Evolutionary conservation across 2,797 vertebrate genomes (phyloP).

Genomic region (Muscicapa striata): DNA sequence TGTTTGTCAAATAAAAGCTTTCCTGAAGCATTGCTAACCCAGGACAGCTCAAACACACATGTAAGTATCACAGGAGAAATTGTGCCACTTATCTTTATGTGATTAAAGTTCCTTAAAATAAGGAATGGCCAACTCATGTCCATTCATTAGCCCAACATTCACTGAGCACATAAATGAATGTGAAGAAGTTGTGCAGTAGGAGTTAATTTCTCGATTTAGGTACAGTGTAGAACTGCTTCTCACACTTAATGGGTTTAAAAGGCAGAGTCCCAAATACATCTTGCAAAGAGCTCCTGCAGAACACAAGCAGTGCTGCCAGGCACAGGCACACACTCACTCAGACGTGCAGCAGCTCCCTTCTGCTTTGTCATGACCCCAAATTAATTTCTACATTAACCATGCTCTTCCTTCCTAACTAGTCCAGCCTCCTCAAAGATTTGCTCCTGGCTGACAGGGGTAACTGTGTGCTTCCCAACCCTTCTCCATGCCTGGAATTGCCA

Average conservation of each 20-base stretch:
- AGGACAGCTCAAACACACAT: background rate
- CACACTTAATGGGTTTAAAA: conserved; percentile 9
- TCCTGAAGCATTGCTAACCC: background rate
- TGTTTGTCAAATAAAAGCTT: background rate
- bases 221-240: background rate
- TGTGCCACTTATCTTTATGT: background rate
- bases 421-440: background rate
- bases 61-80: background rate
- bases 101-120: background rate
- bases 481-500: background rate
- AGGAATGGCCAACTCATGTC: background rate
- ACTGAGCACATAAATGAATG: background rate
- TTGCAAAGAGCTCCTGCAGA: background rate
- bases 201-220: conserved; percentile 20
- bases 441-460: background rate
- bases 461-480: background rate
- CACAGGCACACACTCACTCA: background rate
- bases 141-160: background rate
- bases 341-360: background rate
- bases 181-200: background rate
- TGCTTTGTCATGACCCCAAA: background rate
- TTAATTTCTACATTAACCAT: conserved; percentile 9
- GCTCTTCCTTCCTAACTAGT: background rate
- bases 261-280: background rate
- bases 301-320: background rate